Evolutionary conservation across 2,797 vertebrate species (phyloP).

Genomic region (Spinus pinus): DNA sequence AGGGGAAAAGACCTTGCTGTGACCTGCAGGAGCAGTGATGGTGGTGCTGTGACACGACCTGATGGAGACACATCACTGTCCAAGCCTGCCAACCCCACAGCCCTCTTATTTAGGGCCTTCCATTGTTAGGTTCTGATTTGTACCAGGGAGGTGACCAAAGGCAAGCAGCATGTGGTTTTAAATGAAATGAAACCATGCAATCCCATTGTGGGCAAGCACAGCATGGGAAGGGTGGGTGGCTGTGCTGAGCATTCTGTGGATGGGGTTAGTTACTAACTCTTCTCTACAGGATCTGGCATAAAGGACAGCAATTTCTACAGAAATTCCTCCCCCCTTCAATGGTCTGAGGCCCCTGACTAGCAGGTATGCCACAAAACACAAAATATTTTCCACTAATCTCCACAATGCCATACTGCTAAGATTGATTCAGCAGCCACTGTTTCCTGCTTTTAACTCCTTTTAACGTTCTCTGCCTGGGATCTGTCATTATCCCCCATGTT

Average conservation of each 20-base stretch:
- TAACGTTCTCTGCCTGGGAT: not conserved
- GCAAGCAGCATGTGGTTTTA: not conserved
- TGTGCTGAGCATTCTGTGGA: not conserved
- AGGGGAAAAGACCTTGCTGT: not conserved
- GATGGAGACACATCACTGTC: rapidly evolving
- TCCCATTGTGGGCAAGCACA: not conserved
- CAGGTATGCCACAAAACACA: not conserved
- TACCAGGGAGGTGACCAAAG: not conserved
- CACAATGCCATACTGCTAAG: not conserved
- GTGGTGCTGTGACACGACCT: rapidly evolving
- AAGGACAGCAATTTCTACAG: not conserved
- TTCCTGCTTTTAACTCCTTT: not conserved
- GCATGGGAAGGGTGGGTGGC: not conserved
- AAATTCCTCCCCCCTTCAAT: not conserved
- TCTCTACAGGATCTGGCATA: not conserved
- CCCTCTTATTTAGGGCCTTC: not conserved
- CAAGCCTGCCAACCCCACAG: not conserved
- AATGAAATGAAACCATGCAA: not conserved
- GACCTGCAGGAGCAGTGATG: not conserved
- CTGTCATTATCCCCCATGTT: not conserved
- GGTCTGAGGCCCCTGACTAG: not conserved
- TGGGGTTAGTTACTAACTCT: not conserved
- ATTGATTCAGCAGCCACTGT: not conserved
- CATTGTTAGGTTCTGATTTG: slow-evolving; percentile 18
- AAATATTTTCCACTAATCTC: not conserved